phyloP scores from a whole-genome alignment of 1,140 invertebrate genomes.

The Atta texana region DNA sequence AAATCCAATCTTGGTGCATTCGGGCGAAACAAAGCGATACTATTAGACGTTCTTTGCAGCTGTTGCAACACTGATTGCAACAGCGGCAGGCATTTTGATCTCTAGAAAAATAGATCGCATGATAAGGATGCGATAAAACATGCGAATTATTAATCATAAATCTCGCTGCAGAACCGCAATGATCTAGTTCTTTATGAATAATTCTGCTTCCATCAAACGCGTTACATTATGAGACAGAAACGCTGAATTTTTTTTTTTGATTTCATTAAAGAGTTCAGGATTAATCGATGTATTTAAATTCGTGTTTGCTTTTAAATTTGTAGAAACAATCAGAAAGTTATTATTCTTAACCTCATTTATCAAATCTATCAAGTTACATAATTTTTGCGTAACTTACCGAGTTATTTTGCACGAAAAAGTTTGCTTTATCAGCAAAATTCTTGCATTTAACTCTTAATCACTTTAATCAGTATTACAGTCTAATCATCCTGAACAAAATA shows the following conservation, averaged over 20 bases:
- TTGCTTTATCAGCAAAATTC: background rate
- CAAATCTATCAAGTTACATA: background rate
- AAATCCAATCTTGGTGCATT: background rate
- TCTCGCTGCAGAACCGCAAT: background rate
- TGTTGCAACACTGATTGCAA: constrained; percentile 24
- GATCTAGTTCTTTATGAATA: constrained; percentile 28
- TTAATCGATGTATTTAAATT: background rate
- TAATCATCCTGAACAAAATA: background rate
- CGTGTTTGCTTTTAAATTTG: background rate
- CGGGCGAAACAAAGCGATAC: constrained; percentile 2
- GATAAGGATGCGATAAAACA: constrained; percentile 40
- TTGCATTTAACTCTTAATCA: background rate
- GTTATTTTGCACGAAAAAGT: background rate
- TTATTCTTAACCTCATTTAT: constrained; percentile 1
- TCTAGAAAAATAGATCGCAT: constrained; percentile 28
- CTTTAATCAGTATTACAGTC: background rate
- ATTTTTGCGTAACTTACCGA: constrained; percentile 1
- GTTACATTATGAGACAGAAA: background rate
- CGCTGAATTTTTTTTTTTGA: background rate
- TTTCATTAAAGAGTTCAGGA: background rate
- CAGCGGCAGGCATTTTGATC: constrained; percentile 43
- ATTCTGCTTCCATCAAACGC: background rate
- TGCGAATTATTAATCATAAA: background rate
- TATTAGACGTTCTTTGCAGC: background rate
- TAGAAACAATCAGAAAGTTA: background rate